A percentile compares a stretch with the other conserved stretches of the same genome.
Conservation (phyloP, 2,888 invertebrate genomes). For the Hypomecis atomaria region DNA sequence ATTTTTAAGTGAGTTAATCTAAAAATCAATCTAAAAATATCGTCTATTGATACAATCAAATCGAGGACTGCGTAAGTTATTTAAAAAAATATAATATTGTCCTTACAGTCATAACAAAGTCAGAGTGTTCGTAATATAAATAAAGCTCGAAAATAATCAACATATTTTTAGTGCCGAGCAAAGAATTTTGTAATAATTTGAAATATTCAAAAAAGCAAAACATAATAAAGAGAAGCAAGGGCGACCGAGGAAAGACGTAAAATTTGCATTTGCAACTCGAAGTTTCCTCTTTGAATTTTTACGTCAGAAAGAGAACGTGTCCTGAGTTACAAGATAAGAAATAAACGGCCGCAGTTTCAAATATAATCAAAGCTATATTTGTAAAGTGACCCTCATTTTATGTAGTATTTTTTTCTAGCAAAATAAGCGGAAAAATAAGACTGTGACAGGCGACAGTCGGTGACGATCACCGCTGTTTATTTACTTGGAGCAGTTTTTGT, state of each 20-base stretch:
- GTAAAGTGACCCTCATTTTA: neutral
- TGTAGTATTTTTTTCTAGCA: neutral
- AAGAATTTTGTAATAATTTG: neutral
- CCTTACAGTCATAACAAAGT: neutral
- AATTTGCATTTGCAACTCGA: slow-evolving; percentile 66
- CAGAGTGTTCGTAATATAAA: neutral
- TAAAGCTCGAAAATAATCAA: slow-evolving; percentile 3
- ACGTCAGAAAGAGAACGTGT: slow-evolving; percentile 63
- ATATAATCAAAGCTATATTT: slow-evolving; percentile 36
- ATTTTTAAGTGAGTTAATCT: no score
- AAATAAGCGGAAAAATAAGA: neutral
- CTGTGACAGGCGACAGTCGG: no score
- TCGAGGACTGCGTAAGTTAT: no score
- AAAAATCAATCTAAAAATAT: no score
- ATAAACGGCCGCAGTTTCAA: slow-evolving; percentile 49
- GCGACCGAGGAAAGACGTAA: slow-evolving; percentile 49
- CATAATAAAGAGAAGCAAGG: slow-evolving; percentile 36
- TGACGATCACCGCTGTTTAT: no score
- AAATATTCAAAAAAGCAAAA: slow-evolving; percentile 24
- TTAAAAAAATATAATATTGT: no score
- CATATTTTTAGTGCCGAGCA: neutral
- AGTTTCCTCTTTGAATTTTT: slow-evolving; percentile 65
- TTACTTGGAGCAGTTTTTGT: no score
- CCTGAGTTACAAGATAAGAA: slow-evolving; percentile 58
- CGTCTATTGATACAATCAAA: no score